Percentiles rank a stretch among this genome's conserved stretches.
Evolutionary conservation across 2,888 invertebrate genomes (phyloP).

Genomic region (Schizaphis graminum): DNA sequence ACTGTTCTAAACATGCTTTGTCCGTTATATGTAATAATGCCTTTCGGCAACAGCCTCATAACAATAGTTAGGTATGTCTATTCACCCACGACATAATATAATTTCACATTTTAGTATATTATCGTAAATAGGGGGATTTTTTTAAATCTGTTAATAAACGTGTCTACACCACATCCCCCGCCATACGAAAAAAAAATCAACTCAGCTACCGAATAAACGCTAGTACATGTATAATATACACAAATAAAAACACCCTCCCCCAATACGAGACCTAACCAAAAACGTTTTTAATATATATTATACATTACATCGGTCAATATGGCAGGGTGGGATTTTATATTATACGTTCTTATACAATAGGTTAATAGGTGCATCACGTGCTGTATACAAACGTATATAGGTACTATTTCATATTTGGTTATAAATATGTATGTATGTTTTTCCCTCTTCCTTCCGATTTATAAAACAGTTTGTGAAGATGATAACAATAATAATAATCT

Average conservation of each 20-base stretch:
- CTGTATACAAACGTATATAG: background rate
- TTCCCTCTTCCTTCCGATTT: slow-evolving; percentile 1
- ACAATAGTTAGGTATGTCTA: background rate
- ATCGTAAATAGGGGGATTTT: background rate
- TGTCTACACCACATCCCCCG: background rate
- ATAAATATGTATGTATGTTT: slow-evolving; percentile 4
- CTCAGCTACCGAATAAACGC: background rate
- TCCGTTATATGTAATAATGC: background rate
- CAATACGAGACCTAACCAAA: background rate
- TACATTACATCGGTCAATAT: background rate
- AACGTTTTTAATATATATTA: background rate
- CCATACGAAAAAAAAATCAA: background rate
- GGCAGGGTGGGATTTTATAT: background rate
- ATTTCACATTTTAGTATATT: background rate
- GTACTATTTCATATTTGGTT: background rate
- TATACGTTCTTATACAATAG: slow-evolving; percentile 5
- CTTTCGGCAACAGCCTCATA: background rate
- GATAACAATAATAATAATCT: background rate
- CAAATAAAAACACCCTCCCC: slow-evolving; percentile 14
- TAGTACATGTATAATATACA: background rate
- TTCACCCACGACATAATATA: background rate
- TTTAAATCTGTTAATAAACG: background rate
- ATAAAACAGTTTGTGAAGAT: background rate
- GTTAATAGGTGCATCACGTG: background rate
- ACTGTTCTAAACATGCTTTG: background rate